phyloP scores from a whole-genome alignment of 2,888 invertebrate species.

The Lasioglossum malachurum region DNA sequence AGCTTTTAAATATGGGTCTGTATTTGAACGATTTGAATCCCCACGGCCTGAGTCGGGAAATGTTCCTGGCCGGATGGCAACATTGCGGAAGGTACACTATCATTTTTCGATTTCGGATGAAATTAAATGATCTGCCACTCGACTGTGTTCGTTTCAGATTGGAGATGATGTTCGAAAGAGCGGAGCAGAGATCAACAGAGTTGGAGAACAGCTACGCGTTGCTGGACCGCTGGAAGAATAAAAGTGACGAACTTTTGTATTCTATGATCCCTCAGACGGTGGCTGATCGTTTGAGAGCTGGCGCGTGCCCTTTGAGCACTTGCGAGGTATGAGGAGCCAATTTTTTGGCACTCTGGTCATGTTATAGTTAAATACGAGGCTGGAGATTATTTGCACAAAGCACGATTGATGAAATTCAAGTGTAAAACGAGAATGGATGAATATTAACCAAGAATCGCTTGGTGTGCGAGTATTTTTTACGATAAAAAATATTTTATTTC shows the following conservation, averaged over 20 bases:
- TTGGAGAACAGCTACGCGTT: slow-evolving; percentile 92
- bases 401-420: too few species aligned
- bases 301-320: slow-evolving; percentile 91
- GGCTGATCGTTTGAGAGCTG: slow-evolving; percentile 92
- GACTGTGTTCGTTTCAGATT: slow-evolving; percentile 85
- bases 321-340: slow-evolving; percentile 88
- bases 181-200: slow-evolving; percentile 91
- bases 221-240: slow-evolving; percentile 93
- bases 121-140: not conserved
- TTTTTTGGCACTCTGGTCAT: not conserved
- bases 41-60: slow-evolving; percentile 93
- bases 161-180: slow-evolving; percentile 93
- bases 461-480: too few species aligned
- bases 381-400: too few species aligned
- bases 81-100: slow-evolving; percentile 89
- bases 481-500: not conserved
- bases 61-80: slow-evolving; percentile 94
- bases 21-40: slow-evolving; percentile 94
- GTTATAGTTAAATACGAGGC: too few species aligned
- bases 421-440: too few species aligned
- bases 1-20: slow-evolving; percentile 91
- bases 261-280: slow-evolving; percentile 96
- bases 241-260: slow-evolving; percentile 94
- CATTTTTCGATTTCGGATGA: not conserved
- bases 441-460: too few species aligned